These are phyloP conservation scores for Lordiphosa mommai DNA, from an alignment of 1,140 invertebrate species.

Conservation along the genomic window DNA sequence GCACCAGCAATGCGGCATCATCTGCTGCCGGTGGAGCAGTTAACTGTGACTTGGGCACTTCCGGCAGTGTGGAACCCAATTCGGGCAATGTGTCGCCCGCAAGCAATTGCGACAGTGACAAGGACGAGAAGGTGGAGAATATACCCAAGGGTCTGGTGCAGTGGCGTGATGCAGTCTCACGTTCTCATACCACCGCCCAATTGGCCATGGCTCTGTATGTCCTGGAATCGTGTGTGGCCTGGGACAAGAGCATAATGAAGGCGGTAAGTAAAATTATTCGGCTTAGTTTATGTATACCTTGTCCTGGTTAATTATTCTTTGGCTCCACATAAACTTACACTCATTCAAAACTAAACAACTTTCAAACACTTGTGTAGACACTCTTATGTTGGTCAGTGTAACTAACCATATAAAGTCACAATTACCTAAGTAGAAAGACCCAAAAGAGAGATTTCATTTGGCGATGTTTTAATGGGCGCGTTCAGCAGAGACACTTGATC, in stretches of 20 bases:
- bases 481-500: no score
- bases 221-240: conserved; percentile 94
- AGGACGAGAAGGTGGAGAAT: conserved; percentile 77
- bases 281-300: not conserved
- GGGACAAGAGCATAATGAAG: conserved; percentile 99
- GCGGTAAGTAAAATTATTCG: conserved; percentile 86
- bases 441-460: no score
- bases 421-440: no score
- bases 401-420: no score
- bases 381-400: no score
- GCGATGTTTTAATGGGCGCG: no score
- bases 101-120: conserved; percentile 73
- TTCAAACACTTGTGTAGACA: not conserved
- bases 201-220: conserved; percentile 94
- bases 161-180: conserved; percentile 93
- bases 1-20: not conserved
- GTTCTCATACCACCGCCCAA: conserved; percentile 92
- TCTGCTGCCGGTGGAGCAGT: not conserved
- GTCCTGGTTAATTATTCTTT: conserved; percentile 8
- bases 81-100: conserved; percentile 69
- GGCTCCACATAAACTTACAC: conserved; percentile 10
- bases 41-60: not conserved
- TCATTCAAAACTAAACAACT: conserved; percentile 4
- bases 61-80: conserved; percentile 37
- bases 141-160: conserved; percentile 87